Percentiles rank a stretch among this genome's conserved stretches.
Conservation (phyloP, 1,140 invertebrate genomes). For the Drosophila teissieri region DNA sequence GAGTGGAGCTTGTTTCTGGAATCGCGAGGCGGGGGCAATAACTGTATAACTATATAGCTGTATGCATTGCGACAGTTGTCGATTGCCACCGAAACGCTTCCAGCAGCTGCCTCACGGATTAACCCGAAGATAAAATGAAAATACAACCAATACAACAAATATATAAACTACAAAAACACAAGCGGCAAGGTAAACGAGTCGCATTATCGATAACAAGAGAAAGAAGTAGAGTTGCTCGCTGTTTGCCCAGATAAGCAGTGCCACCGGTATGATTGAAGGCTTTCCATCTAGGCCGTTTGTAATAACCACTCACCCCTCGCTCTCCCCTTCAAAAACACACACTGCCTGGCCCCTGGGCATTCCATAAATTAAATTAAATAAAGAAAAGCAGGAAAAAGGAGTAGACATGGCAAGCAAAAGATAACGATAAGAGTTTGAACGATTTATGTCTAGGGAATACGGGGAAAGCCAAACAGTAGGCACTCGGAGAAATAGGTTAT, state of each 20-base stretch:
- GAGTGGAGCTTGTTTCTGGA: conserved; percentile 10
- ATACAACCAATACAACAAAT: too few species aligned
- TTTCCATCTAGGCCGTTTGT: conserved; percentile 53
- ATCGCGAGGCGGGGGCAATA: background rate
- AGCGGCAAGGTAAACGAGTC: conserved; percentile 33
- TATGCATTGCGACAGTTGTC: conserved; percentile 63
- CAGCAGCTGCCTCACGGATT: conserved; percentile 61
- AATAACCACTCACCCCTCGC: conserved; percentile 15
- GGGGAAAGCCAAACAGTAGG: conserved; percentile 44
- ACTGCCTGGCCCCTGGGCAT: conserved; percentile 28
- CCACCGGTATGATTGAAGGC: conserved; percentile 71
- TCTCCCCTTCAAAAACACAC: conserved; percentile 20
- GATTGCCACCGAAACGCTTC: conserved; percentile 52
- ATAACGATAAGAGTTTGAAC: conserved; percentile 72
- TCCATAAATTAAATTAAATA: conserved; percentile 56
- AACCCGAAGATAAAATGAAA: conserved; percentile 42
- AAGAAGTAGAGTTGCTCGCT: conserved; percentile 25
- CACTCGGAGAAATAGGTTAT: background rate
- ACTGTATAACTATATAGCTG: conserved; percentile 28
- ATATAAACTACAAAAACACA: conserved; percentile 18
- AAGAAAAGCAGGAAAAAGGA: conserved; percentile 37
- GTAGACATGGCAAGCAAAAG: conserved; percentile 54
- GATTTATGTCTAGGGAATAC: conserved; percentile 63
- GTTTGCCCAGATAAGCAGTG: conserved; percentile 69
- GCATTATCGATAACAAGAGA: conserved; percentile 61